Evolutionary conservation across 2,888 invertebrate genomes (phyloP), one percentile per base, ranked within the genome.

Genomic region (Steromphala cineraria): DNA sequence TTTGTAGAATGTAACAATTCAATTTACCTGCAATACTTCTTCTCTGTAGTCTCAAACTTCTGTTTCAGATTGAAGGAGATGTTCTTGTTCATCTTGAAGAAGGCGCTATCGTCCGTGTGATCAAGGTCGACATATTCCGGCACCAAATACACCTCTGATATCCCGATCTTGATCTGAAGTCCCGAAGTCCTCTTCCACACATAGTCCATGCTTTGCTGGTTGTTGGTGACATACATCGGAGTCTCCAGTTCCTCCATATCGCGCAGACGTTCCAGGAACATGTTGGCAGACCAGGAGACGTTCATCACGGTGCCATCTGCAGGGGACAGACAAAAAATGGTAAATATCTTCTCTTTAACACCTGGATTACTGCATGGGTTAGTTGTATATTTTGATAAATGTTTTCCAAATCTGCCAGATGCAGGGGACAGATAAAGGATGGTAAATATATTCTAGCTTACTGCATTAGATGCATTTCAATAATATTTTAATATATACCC

Each of bases 51-150:
- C 10, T 77, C 55, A 80, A 91, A 90, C 67, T 87, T 84, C 52
- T 88, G 81, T 79, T 89, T 89, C 0, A 87, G 84, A 46, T 88
- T 87, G 31, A 88, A 82, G 0, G 78, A 83, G 75, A 87, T 83
- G 46, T 86, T 87, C 13, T 80, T 82, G 75, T 85, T 79, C 8
- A 74, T 55, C 40, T 86, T 82, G 82, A 91, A 90, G 85, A 89
- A 90, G 36, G 82, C 78, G 55, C 88, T 88, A 80, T 93, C 92
- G 80, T 91, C 90, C 2, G 86, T 83, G 28, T 90, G 89, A 53
- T 90, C 88, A 13, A 92, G 82, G 81, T 93, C 93, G 31, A 88
- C 89, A 82, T 92, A 93, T 79, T 91, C 89, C 2, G 92, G 92
- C 40, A 93, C 88, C 67, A 92, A 85, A 84, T 88, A 90, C 4